Percentiles rank a stretch among this genome's conserved stretches.
phyloP scores from a whole-genome alignment of 2,888 invertebrate genomes.

The Trilocha varians region DNA sequence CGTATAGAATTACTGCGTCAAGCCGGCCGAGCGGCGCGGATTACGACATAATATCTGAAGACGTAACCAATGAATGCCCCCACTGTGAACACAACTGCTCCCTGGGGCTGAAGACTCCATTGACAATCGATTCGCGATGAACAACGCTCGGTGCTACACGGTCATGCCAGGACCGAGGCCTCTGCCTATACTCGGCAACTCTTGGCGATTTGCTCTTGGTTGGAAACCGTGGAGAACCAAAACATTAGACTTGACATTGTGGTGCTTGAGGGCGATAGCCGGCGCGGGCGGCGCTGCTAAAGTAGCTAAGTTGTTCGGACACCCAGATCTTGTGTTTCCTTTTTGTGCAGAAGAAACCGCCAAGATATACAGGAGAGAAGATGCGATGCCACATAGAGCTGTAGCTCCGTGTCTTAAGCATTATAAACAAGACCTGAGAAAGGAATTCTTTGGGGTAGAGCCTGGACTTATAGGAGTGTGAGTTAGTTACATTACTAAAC shows the following conservation, averaged over 20 bases:
- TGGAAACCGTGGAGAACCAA: conserved; percentile 61
- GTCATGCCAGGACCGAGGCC: conserved; percentile 84
- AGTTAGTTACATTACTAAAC: conserved; percentile 34
- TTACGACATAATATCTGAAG: conserved; percentile 60
- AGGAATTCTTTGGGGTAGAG: conserved; percentile 80
- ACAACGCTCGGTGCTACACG: conserved; percentile 68
- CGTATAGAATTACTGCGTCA: conserved; percentile 25
- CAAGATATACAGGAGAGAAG: conserved; percentile 79
- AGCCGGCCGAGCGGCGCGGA: conserved; percentile 33
- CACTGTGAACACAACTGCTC: conserved; percentile 35
- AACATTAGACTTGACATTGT: conserved; percentile 68
- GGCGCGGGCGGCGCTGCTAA: conserved; percentile 70
- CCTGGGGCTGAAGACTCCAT: conserved; percentile 45
- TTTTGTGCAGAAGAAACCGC: conserved; percentile 83
- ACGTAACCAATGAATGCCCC: conserved; percentile 49
- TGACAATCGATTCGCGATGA: conserved; percentile 49
- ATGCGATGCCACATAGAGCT: conserved; percentile 79
- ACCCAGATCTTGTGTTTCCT: conserved; percentile 82
- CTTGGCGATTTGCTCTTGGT: conserved; percentile 83
- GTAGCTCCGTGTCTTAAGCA: conserved; percentile 82
- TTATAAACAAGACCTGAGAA: conserved; percentile 79
- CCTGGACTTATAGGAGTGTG: conserved; percentile 84
- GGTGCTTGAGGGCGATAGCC: conserved; percentile 62
- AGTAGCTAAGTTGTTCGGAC: conserved; percentile 81
- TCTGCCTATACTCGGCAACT: conserved; percentile 82